Evolutionary conservation across 2,888 invertebrate genomes (phyloP).

Genomic region (Elegia similella): DNA sequence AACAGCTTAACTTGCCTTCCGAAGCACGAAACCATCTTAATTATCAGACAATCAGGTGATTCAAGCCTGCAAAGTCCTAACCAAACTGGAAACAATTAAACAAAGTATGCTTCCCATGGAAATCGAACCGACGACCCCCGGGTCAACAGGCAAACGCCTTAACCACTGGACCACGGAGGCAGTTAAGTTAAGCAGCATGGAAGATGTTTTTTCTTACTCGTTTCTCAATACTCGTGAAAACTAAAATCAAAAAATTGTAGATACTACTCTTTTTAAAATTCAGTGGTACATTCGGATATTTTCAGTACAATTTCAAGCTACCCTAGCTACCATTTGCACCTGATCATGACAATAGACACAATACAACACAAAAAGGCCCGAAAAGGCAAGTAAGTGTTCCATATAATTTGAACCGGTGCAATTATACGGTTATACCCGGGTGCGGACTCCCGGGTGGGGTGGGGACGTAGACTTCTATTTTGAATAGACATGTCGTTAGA

Average conservation of each 20-base stretch:
- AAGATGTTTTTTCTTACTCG: no score
- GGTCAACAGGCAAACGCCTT: no score
- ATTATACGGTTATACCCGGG: slow-evolving; percentile 16
- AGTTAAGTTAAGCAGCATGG: no score
- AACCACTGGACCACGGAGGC: no score
- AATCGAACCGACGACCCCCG: no score
- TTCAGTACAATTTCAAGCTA: neutral
- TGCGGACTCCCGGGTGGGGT: neutral
- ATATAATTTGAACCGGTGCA: slow-evolving; percentile 15
- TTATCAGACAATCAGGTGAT: no score
- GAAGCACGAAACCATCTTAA: no score
- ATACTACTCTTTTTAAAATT: neutral
- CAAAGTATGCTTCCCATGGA: no score
- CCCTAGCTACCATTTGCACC: neutral
- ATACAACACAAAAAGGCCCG: slow-evolving; percentile 5
- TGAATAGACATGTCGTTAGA: neutral
- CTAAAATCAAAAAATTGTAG: neutral
- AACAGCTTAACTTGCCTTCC: no score
- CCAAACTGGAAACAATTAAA: no score
- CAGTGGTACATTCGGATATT: neutral
- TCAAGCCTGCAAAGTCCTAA: no score
- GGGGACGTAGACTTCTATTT: neutral
- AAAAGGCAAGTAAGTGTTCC: slow-evolving; percentile 10
- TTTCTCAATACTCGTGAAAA: no score
- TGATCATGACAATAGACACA: slow-evolving; percentile 7